phyloP scores from a whole-genome alignment of 1,140 invertebrate species.

The Cataglyphis hispanica region DNA sequence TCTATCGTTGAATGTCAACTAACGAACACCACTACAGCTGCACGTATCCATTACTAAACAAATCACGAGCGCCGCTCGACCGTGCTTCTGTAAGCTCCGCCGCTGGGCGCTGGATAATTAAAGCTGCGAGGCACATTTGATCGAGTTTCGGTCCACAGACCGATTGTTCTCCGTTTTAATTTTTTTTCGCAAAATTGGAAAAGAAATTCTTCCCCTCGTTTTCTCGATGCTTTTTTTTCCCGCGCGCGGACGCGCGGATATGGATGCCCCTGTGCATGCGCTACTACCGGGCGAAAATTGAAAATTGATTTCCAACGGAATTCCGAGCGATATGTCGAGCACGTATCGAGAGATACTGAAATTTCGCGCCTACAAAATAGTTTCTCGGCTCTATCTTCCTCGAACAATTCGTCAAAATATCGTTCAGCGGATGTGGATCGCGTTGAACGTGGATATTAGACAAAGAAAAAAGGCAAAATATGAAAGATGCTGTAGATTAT shows the following conservation, averaged over 20 bases:
- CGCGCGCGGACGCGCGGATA: not conserved
- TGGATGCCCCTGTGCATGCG: slow-evolving; percentile 13
- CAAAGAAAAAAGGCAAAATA: not conserved
- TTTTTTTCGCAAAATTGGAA: slow-evolving; percentile 72
- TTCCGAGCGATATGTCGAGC: slow-evolving; percentile 60
- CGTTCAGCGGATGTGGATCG: slow-evolving; percentile 37
- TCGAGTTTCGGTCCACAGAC: slow-evolving; percentile 71
- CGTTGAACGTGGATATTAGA: not conserved
- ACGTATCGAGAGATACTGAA: slow-evolving; percentile 52
- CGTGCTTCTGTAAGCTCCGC: slow-evolving; percentile 68
- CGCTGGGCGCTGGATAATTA: slow-evolving; percentile 75
- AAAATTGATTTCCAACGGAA: slow-evolving; percentile 55
- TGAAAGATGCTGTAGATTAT: not conserved
- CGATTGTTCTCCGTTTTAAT: slow-evolving; percentile 74
- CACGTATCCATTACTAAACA: slow-evolving; percentile 62
- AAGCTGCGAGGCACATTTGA: slow-evolving; percentile 78
- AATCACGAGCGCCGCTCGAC: slow-evolving; percentile 61
- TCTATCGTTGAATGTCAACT: slow-evolving; percentile 60
- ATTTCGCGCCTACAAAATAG: slow-evolving; percentile 60
- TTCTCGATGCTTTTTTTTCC: slow-evolving; percentile 29
- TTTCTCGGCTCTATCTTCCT: slow-evolving; percentile 45
- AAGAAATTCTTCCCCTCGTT: slow-evolving; percentile 48
- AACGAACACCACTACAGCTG: slow-evolving; percentile 43
- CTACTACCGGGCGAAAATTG: slow-evolving; percentile 50
- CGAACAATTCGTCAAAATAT: slow-evolving; percentile 42